These are phyloP conservation scores for Oncorhynchus masou DNA, from an alignment of 2,113 vertebrate genomes.

Conservation along the genomic window DNA sequence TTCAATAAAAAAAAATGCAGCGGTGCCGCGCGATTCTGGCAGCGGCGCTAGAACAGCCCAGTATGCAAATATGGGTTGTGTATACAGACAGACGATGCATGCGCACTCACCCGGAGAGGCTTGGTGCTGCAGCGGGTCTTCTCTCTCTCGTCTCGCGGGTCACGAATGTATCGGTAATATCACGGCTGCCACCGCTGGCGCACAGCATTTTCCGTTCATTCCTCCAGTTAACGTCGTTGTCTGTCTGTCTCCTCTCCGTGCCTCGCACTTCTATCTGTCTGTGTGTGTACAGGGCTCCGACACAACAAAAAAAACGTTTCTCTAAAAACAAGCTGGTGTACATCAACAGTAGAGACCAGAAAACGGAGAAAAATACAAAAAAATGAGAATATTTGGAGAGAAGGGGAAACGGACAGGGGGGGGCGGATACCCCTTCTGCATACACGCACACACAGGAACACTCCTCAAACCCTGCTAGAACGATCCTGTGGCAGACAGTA, in stretches of 20 bases:
- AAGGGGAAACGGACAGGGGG: constrained; percentile 5
- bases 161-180: constrained; percentile 71
- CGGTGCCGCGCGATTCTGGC: constrained; percentile 57
- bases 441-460: constrained; percentile 21
- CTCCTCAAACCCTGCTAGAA: constrained; percentile 42
- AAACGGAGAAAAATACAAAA: neutral
- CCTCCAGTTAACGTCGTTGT: constrained; percentile 59
- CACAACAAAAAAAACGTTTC: constrained; percentile 44
- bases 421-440: constrained; percentile 33
- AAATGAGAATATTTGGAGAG: constrained; percentile 24
- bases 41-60: constrained; percentile 27
- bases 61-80: constrained; percentile 52
- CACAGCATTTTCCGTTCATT: constrained; percentile 77
- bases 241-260: constrained; percentile 47
- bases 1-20: constrained; percentile 50
- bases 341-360: constrained; percentile 52
- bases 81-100: constrained; percentile 58
- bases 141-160: constrained; percentile 61
- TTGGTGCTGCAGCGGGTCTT: constrained; percentile 59
- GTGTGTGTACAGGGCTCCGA: constrained; percentile 18
- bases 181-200: constrained; percentile 73
- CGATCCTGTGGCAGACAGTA: constrained; percentile 56
- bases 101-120: constrained; percentile 70
- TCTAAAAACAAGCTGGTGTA: constrained; percentile 41
- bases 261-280: constrained; percentile 50